Conservation (phyloP, 2,113 vertebrate species). For the Neogobius melanostomus region DNA sequence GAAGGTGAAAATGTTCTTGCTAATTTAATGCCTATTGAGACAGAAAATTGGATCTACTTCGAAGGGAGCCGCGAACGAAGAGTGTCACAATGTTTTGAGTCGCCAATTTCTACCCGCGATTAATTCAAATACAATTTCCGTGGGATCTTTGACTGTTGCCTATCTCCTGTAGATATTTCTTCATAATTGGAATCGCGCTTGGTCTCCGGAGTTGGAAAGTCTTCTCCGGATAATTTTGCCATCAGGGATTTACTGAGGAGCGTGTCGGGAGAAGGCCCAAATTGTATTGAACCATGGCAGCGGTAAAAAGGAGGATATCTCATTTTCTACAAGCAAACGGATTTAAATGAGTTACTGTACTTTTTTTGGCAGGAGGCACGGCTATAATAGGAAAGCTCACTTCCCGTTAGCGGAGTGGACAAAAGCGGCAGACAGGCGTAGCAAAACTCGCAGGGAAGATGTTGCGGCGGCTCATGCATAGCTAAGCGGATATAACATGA, state of each 20-base stretch:
- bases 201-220: conserved; percentile 39
- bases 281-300: conserved; percentile 13
- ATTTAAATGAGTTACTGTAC: conserved; percentile 23
- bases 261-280: conserved; percentile 3
- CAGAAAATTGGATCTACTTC: conserved; percentile 78
- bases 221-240: not conserved
- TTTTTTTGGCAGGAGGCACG: conserved; percentile 23
- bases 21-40: conserved; percentile 81
- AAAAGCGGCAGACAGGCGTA: conserved; percentile 11
- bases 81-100: conserved; percentile 55
- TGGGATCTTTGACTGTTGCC: conserved; percentile 55
- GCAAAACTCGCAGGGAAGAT: conserved; percentile 18
- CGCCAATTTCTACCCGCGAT: conserved; percentile 71
- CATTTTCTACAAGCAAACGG: conserved; percentile 20
- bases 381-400: conserved; percentile 19
- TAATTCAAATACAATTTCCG: conserved; percentile 78
- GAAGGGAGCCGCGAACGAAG: conserved; percentile 60
- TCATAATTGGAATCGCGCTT: conserved; percentile 66
- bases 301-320: conserved; percentile 19
- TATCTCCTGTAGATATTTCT: conserved; percentile 66
- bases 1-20: conserved; percentile 70
- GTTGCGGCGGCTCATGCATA: conserved; percentile 17
- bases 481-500: conserved; percentile 24
- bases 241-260: conserved; percentile 43
- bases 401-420: conserved; percentile 8